Conservation (phyloP, 2,888 invertebrate species). For the Augiades crinisus region DNA sequence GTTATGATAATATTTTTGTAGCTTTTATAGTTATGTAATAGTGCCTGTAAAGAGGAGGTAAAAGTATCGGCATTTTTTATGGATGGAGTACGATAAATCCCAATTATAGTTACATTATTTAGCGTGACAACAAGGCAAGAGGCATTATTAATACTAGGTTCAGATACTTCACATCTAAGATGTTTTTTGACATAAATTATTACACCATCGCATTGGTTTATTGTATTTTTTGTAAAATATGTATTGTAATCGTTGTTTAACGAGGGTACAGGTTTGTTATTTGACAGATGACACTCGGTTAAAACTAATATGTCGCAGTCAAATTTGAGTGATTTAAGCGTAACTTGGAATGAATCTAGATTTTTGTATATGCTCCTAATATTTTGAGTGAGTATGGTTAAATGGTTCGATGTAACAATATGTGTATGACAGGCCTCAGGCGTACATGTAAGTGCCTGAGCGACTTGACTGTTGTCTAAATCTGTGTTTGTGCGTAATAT, state of each 20-base stretch:
- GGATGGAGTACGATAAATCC: too few relatives aligned
- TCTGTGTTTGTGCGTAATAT: background rate
- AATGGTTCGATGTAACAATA: background rate
- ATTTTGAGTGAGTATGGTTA: too few relatives aligned
- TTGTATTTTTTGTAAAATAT: background rate
- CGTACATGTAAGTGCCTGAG: background rate
- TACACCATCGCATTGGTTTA: background rate
- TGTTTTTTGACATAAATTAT: background rate
- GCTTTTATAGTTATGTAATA: too few relatives aligned
- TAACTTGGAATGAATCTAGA: background rate
- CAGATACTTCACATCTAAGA: background rate
- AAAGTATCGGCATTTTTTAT: too few relatives aligned
- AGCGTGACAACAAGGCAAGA: too few relatives aligned
- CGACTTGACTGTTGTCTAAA: background rate
- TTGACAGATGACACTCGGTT: background rate
- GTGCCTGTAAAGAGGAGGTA: too few relatives aligned
- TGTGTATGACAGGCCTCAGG: background rate
- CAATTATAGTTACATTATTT: too few relatives aligned
- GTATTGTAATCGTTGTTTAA: background rate
- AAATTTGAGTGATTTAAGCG: background rate
- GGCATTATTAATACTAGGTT: too few relatives aligned
- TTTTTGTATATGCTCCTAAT: too few relatives aligned
- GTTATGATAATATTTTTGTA: too few relatives aligned
- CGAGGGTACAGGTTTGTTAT: background rate
- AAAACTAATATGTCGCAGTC: background rate